phyloP scores from a whole-genome alignment of 2,113 vertebrate species.

The Stomatorhinus ivindoensis region DNA sequence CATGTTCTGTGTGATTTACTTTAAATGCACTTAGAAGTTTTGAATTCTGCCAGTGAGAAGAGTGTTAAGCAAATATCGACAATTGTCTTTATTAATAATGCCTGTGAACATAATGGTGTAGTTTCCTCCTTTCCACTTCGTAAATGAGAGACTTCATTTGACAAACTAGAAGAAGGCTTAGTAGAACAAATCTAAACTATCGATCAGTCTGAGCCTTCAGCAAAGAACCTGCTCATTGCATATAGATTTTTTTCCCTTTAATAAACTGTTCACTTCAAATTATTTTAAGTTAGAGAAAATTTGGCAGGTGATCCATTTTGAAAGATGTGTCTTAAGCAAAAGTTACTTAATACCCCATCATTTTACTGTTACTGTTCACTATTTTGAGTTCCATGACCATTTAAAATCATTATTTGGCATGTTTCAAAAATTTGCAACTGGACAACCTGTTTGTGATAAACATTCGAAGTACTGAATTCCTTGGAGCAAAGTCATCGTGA shows the following conservation, averaged over 20 bases:
- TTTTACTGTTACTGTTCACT: not conserved
- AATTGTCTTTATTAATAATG: not conserved
- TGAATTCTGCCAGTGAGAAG: not conserved
- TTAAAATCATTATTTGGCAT: not conserved
- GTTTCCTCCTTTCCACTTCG: not conserved
- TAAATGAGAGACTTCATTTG: constrained; percentile 1
- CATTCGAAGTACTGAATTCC: not conserved
- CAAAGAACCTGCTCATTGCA: not conserved
- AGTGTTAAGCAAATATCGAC: not conserved
- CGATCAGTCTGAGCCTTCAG: not conserved
- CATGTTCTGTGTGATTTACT: not conserved
- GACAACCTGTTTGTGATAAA: not conserved
- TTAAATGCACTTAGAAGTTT: not conserved
- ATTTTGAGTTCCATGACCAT: not conserved
- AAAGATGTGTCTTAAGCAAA: constrained; percentile 1
- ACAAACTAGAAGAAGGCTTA: not conserved
- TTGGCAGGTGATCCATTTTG: not conserved
- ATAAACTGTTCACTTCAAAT: constrained; percentile 2
- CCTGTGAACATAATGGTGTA: not conserved
- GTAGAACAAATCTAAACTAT: not conserved
- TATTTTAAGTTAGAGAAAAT: constrained; percentile 1
- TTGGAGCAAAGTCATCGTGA: not conserved
- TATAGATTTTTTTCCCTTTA: constrained; percentile 12
- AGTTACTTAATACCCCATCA: not conserved
- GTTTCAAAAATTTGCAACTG: not conserved